Base-by-base conservation (phyloP, 2,797 vertebrate species). In the Sebastiscus albofasciatus region DNA sequence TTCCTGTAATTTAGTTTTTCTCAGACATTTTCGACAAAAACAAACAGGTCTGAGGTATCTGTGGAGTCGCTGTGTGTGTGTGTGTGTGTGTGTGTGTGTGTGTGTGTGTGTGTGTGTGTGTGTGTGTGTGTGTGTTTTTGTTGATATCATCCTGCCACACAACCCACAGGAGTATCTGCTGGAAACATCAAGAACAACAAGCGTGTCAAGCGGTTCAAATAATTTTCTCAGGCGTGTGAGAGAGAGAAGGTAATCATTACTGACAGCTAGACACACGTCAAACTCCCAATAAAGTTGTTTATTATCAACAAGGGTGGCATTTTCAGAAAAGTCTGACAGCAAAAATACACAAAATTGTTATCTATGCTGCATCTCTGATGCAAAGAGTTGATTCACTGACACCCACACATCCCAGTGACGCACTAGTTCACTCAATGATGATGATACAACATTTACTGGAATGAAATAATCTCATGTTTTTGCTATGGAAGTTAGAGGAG, bases 1-100 rank as follows among this genome's bases (percentile, higher is more conserved):
- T 69, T 83, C 58, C 66, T 78, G 67, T 52, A 60, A 80, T 75
- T 83, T 86, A 20, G 12, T 46, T 74, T n/a, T 18, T 49, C 33
- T 70, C 3, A 24, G 61, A 67, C 5, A 16, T 24, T 24, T 80
- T 74, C 4, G 0, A 73, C 71, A 46, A 72, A 69, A 86, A 78
- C 69, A 80, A 64, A 56, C 79, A 72, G 31, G 39, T 52, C 55
- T 24, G 52, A 75, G 69, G 67, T 75, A 67, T 75, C 18, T 34
- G 34, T 54, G 6, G 34, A 54, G 71, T 78, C 49, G 1, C 34
- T 29, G 36, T 59, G 49, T 73, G 59, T 71, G 64, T 73, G 59
- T 71, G 64, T 81, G 33, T 60, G 33, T 33, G 36, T 42, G 36
- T 60, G 72, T 62, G 20, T 29, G 36, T 59, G 49, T 73, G 59